These are phyloP conservation scores for Pseudopipra pipra DNA, from an alignment of 2,113 vertebrate species.

Conservation along the genomic window DNA sequence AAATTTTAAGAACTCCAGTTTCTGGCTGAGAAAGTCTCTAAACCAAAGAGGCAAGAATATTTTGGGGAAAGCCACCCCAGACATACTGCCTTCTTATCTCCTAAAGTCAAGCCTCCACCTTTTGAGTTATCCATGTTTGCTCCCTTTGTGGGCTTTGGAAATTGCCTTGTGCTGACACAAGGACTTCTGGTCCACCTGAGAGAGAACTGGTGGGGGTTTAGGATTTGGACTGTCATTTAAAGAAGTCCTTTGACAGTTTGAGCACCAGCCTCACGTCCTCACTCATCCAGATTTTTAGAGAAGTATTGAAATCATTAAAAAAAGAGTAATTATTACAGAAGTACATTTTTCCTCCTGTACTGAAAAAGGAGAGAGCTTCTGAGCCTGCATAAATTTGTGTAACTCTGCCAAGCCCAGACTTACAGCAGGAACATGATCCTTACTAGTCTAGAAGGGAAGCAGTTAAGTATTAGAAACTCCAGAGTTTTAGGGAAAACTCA, in stretches of 20 bases:
- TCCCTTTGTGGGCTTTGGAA: neutral
- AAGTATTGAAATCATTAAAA: neutral
- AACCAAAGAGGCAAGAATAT: neutral
- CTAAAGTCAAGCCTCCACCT: neutral
- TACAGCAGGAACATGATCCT: neutral
- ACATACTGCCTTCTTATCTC: neutral
- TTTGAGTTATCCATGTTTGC: neutral
- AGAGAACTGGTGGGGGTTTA: too few relatives aligned
- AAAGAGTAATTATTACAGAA: neutral
- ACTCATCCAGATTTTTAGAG: neutral
- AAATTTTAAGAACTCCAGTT: neutral
- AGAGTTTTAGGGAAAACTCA: neutral
- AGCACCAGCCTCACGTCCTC: neutral
- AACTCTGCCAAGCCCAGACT: neutral
- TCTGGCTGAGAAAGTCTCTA: neutral
- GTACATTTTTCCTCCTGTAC: neutral
- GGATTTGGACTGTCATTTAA: neutral
- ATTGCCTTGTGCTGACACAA: too few relatives aligned
- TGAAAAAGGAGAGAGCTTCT: neutral
- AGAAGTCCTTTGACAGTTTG: neutral
- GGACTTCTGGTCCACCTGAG: too few relatives aligned
- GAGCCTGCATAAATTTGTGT: neutral
- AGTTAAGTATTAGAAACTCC: neutral
- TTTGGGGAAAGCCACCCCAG: neutral
- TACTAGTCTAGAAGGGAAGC: neutral